Conservation (phyloP, 2,113 vertebrate genomes). For the Thermophis baileyi region DNA sequence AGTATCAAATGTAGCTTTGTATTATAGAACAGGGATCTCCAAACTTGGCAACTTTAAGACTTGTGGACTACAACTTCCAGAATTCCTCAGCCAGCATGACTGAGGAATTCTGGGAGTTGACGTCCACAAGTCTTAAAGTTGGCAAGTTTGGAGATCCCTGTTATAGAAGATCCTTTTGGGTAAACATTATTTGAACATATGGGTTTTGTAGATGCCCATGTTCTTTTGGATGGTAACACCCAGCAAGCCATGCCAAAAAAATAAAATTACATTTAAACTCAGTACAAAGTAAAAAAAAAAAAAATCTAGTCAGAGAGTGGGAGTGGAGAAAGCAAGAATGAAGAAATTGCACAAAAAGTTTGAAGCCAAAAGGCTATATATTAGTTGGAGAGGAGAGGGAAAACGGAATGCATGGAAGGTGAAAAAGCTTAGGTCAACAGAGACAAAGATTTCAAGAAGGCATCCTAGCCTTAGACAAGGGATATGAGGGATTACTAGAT, state of each 20-base stretch:
- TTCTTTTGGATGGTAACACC: not conserved
- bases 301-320: not conserved
- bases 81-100: not conserved
- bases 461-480: not conserved
- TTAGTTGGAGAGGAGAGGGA: not conserved
- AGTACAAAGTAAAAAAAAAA: not conserved
- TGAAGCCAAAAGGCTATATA: not conserved
- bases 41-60: not conserved
- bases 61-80: not conserved
- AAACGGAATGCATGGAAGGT: no score
- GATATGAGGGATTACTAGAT: not conserved
- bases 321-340: not conserved
- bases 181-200: not conserved
- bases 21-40: not conserved
- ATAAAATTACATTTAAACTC: not conserved
- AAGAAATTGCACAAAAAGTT: not conserved
- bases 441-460: not conserved
- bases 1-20: not conserved
- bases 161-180: not conserved
- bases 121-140: not conserved
- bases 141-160: not conserved
- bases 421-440: not conserved
- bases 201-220: not conserved
- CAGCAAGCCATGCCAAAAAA: not conserved
- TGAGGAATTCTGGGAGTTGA: not conserved